Percentiles rank a stretch among this genome's conserved stretches.
phyloP scores from a whole-genome alignment of 2,888 invertebrate species.

The Ecliptopera silaceata region DNA sequence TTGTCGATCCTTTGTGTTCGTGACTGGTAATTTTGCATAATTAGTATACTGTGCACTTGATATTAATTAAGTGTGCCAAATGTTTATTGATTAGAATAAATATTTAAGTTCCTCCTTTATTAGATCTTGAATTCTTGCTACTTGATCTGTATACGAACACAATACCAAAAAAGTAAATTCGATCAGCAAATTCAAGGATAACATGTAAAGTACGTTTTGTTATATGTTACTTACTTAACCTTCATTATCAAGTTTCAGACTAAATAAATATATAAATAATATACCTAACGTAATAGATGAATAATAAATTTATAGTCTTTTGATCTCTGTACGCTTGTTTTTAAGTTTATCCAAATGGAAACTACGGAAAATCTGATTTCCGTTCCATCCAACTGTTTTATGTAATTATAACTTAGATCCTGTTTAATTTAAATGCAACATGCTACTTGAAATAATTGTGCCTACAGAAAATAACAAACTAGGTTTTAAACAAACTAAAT shows the following conservation, averaged over 20 bases:
- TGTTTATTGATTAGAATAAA: too few relatives aligned
- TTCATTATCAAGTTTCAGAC: neutral
- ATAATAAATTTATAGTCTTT: neutral
- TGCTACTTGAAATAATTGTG: constrained; percentile 24
- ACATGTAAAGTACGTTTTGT: neutral
- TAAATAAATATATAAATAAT: too few relatives aligned
- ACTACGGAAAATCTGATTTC: constrained; percentile 10
- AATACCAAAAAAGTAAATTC: neutral
- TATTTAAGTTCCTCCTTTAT: too few relatives aligned
- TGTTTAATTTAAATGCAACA: constrained; percentile 23
- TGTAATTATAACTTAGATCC: constrained; percentile 17
- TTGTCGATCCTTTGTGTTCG: too few relatives aligned
- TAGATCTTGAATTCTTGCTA: too few relatives aligned
- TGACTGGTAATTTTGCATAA: too few relatives aligned
- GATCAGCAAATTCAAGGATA: constrained; percentile 8
- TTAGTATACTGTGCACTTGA: too few relatives aligned
- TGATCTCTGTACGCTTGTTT: constrained; percentile 2
- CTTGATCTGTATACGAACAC: neutral
- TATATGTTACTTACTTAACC: neutral
- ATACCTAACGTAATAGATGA: too few relatives aligned
- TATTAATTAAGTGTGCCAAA: too few relatives aligned
- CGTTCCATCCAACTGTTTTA: constrained; percentile 7
- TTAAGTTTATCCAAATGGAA: constrained; percentile 7
- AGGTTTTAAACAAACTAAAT: too few relatives aligned
- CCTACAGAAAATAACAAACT: constrained; percentile 12